Percentiles rank a stretch among this genome's conserved stretches.
Conservation (phyloP, 2,113 vertebrate genomes). For the Passer montanus region DNA sequence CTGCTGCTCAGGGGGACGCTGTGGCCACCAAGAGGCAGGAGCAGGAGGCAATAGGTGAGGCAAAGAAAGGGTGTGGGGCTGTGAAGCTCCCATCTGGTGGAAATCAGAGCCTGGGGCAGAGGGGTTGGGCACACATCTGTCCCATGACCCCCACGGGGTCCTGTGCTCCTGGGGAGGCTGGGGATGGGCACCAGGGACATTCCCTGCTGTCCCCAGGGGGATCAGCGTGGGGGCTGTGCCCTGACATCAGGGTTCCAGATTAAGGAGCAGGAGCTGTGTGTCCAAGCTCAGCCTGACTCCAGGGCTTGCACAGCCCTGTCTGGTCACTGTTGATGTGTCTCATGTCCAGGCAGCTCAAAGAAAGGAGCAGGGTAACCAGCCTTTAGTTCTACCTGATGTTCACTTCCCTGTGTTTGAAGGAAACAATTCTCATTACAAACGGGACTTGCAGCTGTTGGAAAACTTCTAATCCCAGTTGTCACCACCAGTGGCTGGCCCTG, state of each 20-base stretch:
- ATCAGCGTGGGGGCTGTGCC: fast-evolving
- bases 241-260: fast-evolving
- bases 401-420: background rate
- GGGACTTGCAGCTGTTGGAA: background rate
- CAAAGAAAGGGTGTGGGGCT: fast-evolving
- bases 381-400: background rate
- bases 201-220: background rate
- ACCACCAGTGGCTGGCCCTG: background rate
- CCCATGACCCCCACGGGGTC: background rate
- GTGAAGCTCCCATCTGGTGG: background rate
- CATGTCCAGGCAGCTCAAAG: background rate
- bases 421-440: background rate
- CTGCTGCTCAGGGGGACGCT: background rate
- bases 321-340: fast-evolving
- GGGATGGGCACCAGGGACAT: background rate
- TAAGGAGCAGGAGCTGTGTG: background rate
- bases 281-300: background rate
- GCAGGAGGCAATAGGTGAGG: conserved; percentile 50
- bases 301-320: fast-evolving
- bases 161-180: background rate
- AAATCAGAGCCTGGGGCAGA: background rate
- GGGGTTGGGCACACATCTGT: fast-evolving
- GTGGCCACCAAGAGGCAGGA: background rate
- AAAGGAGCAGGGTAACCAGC: background rate
- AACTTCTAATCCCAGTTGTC: background rate